A percentile compares a stretch with the other conserved stretches of the same genome.
Conservation (phyloP, 2,797 vertebrate species). For the Euthynnus affinis region DNA sequence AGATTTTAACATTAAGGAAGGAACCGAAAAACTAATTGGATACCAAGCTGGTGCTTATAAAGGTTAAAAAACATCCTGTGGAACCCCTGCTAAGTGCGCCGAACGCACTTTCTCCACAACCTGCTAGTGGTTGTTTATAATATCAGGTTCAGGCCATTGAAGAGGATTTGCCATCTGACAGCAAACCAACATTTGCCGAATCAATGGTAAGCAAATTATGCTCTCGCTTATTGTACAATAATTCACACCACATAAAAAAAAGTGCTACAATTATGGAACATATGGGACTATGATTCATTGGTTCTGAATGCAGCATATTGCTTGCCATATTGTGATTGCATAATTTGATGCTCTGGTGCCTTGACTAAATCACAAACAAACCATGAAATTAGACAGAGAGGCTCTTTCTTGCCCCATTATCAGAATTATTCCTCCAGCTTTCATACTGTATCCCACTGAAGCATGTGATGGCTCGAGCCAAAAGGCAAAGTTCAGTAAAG, state of each 20-base stretch:
- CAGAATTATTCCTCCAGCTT: slow-evolving; percentile 40
- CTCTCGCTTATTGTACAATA: slow-evolving; percentile 59
- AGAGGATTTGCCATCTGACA: slow-evolving; percentile 38
- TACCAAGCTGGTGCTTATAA: background rate
- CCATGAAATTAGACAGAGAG: slow-evolving; percentile 72
- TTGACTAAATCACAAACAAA: slow-evolving; percentile 75
- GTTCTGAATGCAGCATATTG: slow-evolving; percentile 72
- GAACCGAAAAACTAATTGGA: slow-evolving; percentile 30
- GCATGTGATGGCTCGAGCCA: background rate
- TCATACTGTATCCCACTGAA: slow-evolving; percentile 2
- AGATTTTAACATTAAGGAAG: slow-evolving; percentile 27
- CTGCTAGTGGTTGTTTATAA: slow-evolving; percentile 2
- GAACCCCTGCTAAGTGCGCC: slow-evolving; percentile 23
- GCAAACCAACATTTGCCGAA: slow-evolving; percentile 50
- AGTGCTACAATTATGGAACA: slow-evolving; percentile 66
- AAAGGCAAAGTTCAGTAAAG: slow-evolving; percentile 1
- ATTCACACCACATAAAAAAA: slow-evolving; percentile 66
- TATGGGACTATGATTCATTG: slow-evolving; percentile 69
- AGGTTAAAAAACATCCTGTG: slow-evolving; percentile 44
- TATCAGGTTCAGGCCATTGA: background rate
- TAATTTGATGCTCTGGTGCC: slow-evolving; percentile 72
- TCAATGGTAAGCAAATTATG: slow-evolving; percentile 58
- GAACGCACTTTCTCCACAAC: slow-evolving; percentile 29
- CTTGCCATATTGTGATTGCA: slow-evolving; percentile 72
- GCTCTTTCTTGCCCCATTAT: slow-evolving; percentile 57